These are phyloP conservation scores for Tipula confusa DNA, from an alignment of 2,888 invertebrate species.

Conservation along the genomic window DNA sequence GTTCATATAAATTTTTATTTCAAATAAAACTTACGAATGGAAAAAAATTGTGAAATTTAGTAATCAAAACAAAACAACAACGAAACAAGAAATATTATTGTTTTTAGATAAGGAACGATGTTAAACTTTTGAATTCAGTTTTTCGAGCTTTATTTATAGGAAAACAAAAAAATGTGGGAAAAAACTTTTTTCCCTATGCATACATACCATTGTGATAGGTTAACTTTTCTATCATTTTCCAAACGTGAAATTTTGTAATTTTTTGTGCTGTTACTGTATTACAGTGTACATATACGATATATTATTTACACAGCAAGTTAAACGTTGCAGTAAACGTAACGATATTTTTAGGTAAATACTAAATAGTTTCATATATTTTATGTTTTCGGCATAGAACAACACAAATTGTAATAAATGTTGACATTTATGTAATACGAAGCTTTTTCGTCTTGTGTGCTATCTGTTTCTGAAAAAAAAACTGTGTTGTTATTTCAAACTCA, in stretches of 20 bases:
- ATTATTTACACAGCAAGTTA: neutral
- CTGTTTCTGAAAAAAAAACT: neutral
- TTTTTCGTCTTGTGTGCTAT: neutral
- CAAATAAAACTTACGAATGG: neutral
- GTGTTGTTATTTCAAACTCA: neutral
- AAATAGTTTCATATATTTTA: neutral
- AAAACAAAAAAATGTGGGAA: neutral
- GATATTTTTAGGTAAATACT: neutral
- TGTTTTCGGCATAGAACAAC: neutral
- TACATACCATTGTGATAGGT: neutral
- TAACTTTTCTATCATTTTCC: neutral
- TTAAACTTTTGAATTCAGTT: neutral
- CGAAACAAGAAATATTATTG: neutral
- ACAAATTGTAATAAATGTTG: neutral
- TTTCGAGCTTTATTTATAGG: neutral
- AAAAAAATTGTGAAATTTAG: neutral
- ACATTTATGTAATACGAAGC: neutral
- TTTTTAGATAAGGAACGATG: neutral
- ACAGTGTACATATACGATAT: neutral
- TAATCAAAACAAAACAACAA: neutral
- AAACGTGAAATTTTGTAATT: neutral
- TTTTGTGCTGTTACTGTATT: neutral
- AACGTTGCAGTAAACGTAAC: neutral
- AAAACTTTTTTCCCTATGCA: neutral
- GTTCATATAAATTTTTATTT: neutral